Evolutionary conservation across 2,113 vertebrate genomes (phyloP).

Genomic region (Sceloporus tristichus): DNA sequence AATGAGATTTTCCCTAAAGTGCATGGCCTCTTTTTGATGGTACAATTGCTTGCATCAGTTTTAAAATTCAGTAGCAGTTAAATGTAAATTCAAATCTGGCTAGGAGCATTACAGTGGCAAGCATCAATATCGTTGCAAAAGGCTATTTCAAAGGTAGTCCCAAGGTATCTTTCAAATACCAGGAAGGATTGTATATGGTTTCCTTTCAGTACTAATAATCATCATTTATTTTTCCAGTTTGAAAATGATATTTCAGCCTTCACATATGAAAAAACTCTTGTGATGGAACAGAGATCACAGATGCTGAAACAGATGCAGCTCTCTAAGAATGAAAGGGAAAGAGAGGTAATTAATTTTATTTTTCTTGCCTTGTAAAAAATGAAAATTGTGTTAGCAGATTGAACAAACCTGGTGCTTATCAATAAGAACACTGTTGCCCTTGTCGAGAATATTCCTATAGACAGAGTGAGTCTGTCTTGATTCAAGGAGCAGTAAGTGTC

Average conservation of each 20-base stretch:
- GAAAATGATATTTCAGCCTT: conserved; percentile 97
- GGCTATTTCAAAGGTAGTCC: neutral
- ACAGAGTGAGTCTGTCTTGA: neutral
- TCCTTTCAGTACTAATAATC: neutral
- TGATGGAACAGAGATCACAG: conserved; percentile 98
- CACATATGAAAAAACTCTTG: conserved; percentile 95
- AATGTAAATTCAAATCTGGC: neutral
- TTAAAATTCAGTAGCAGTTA: neutral
- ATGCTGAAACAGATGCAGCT: conserved; percentile 98
- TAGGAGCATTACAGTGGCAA: neutral
- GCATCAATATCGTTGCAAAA: neutral
- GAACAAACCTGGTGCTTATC: neutral
- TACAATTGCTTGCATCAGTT: too few relatives aligned
- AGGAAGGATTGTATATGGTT: neutral
- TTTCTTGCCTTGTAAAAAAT: neutral
- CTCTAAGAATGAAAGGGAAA: conserved; percentile 90
- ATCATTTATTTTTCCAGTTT: conserved; percentile 76
- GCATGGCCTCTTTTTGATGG: too few relatives aligned
- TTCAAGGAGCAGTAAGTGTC: neutral
- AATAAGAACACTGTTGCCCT: conserved; percentile 3
- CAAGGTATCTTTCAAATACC: neutral
- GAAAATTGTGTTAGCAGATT: neutral
- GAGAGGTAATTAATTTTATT: conserved; percentile 83
- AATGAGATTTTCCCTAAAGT: too few relatives aligned
- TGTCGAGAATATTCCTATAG: neutral